Evolutionary conservation across 2,113 vertebrate genomes (phyloP), one percentile per base, ranked within the genome.

Genomic region (Apaloderma vittatum): DNA sequence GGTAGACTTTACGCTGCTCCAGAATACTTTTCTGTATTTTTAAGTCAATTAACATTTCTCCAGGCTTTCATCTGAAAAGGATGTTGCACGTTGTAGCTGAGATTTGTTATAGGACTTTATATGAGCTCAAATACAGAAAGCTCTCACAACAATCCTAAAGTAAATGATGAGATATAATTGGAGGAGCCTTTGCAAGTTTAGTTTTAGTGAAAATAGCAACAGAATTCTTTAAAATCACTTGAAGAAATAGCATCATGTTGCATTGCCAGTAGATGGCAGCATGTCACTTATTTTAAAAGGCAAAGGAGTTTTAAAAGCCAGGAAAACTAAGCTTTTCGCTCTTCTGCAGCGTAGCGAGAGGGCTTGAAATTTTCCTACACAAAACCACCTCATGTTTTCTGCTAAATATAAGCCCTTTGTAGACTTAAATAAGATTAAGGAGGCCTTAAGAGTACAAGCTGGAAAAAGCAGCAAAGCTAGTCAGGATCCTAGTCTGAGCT

Each of bases 241-340:
- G 36, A 80, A 61, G 54, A 73, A 65, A 71, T 52, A n/a, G 59
- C 81, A 36, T 19, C 30, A 58, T 16, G 14, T 27, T 5, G 2
- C 13, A 11, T 32, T 40, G 62, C 74, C 97, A 93, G 87, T 57
- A 97, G 97, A 93, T 97, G 97, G 97, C 97, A 97, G 91, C 66
- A 81, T 76, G 65, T 52, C 84, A 86, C 91, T 66, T 93, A 26
- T 15, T 94, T 92, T 88, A 49, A 6, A 55, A 77, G 13, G 8
- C 11, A 51, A 52, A 40, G 20, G 29, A 0, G 3, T 30, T 43
- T 51, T 52, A 37, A 88, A 81, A 29, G 20, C 19, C 34, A 14
- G 59, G 30, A 62, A 79, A 77, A 32, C 27, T n/a, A 4, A 72
- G 22, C 24, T 57, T 90, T 68, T n/a, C 68, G 55, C 66, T 78